Base-by-base conservation (phyloP, 2,113 vertebrate genomes). In the Diadophis punctatus region DNA sequence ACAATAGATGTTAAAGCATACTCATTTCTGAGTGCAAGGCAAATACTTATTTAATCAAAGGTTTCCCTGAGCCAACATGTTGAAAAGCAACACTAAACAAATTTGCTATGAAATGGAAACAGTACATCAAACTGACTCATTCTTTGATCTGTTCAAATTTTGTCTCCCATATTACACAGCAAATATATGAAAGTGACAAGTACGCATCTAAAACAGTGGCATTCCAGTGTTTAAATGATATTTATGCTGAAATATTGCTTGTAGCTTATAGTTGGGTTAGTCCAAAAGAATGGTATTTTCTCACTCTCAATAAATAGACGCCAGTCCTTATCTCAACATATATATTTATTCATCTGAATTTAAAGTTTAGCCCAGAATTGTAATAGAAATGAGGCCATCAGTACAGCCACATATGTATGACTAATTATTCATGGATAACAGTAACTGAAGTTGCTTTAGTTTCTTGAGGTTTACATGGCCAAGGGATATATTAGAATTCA, bases 21-120 rank as follows among this genome's bases (percentile, higher is more conserved):
- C 34, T 80, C 34, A 89, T 88, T 55, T 88, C 60, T 55, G 87
- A 92, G 53, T 88, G 80, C 63, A 88, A 88, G 60, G 60, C 91
- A 92, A 92, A 92, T 87, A 84, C 60, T 88, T 80, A 88, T 92
- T 92, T 92, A 92, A 92, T 92, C 60, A 80, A 92, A 92, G 68
- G 51, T 52, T 89, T 92, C 88, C 84, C 39, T 48, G 63, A 92
- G 52, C 58, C 63, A 48, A 46, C 80, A 58, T 39, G 91, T 85
- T 89, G 68, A 30, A 58, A 89, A 89, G 39, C 87, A 55, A 58
- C 48, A 14, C 51, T 52, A 80, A 85, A 89, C 87, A 92, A 84
- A 92, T 85, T 84, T 89, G 91, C 56, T 89, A 9, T 92, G 87
- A 92, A 92, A 80, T 49, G 91, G 63, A 74, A 89, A 92, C 52